Percentiles rank a stretch among this genome's conserved stretches.
Conservation (phyloP, 2,888 invertebrate species). For the Tipula unca region DNA sequence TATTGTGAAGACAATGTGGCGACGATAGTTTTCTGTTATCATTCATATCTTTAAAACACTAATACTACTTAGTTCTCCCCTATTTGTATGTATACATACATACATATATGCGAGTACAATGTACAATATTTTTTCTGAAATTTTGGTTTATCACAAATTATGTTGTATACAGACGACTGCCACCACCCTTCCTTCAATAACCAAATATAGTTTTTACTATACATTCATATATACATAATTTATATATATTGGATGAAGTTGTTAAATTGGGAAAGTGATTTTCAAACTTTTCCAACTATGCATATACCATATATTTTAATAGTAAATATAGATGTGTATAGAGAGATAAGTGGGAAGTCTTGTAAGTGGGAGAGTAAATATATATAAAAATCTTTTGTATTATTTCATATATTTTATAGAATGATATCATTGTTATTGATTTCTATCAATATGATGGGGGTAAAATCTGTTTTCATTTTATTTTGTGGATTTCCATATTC, state of each 20-base stretch:
- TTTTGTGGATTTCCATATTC: not conserved
- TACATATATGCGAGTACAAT: too few species aligned
- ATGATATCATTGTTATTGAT: slow-evolving; percentile 2
- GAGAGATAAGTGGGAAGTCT: not conserved
- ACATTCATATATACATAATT: too few species aligned
- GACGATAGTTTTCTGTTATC: not conserved
- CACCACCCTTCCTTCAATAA: not conserved
- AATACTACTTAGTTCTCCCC: not conserved
- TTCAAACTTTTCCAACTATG: not conserved
- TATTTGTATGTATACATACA: too few species aligned
- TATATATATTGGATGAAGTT: not conserved
- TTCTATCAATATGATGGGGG: not conserved
- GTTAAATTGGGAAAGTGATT: not conserved
- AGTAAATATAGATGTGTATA: not conserved
- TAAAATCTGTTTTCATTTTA: not conserved
- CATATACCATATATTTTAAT: not conserved
- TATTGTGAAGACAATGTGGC: not conserved
- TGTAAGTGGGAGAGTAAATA: not conserved
- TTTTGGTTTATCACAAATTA: too few species aligned
- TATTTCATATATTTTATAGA: not conserved
- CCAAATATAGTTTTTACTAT: too few species aligned
- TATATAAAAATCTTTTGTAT: not conserved
- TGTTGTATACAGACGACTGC: not conserved
- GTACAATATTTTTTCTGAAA: not conserved
- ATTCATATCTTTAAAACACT: not conserved